These are phyloP conservation scores for Volucella zonaria DNA, from an alignment of 2,888 invertebrate species.

Conservation along the genomic window DNA sequence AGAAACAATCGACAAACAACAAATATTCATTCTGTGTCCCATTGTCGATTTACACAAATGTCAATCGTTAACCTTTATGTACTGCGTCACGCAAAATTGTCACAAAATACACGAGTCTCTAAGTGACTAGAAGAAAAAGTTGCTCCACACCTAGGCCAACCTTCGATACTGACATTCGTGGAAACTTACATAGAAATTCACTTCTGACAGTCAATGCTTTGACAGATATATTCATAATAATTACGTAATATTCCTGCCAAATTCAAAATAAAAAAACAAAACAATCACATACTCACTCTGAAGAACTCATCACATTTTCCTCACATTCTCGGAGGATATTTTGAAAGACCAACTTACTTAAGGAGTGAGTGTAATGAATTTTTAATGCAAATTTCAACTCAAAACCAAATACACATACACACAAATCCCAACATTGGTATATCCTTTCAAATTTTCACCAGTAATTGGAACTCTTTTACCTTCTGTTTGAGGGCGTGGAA, in stretches of 20 bases:
- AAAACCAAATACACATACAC: slow-evolving; percentile 1
- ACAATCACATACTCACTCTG: slow-evolving; percentile 9
- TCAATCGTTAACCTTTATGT: slow-evolving; percentile 26
- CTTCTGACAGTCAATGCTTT: background rate
- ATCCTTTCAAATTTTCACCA: slow-evolving; percentile 46
- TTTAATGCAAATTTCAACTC: slow-evolving; percentile 59
- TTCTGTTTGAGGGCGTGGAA: slow-evolving; percentile 16
- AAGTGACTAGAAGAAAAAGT: background rate
- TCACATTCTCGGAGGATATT: slow-evolving; percentile 15
- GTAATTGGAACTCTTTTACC: slow-evolving; percentile 47
- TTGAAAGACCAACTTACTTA: slow-evolving; percentile 28
- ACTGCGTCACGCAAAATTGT: slow-evolving; percentile 26
- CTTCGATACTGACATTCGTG: too few relatives aligned
- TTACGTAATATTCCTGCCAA: background rate
- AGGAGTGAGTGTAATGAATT: slow-evolving; percentile 55
- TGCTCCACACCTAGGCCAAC: too few relatives aligned
- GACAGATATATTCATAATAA: background rate
- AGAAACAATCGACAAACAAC: background rate
- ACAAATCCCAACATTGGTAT: background rate
- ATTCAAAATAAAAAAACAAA: slow-evolving; percentile 19
- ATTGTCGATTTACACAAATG: slow-evolving; percentile 23
- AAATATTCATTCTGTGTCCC: background rate
- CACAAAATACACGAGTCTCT: background rate
- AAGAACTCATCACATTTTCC: slow-evolving; percentile 39
- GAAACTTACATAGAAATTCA: background rate